Evolutionary conservation across 2,797 vertebrate species (phyloP).

Genomic region (Poeciliopsis infans): DNA sequence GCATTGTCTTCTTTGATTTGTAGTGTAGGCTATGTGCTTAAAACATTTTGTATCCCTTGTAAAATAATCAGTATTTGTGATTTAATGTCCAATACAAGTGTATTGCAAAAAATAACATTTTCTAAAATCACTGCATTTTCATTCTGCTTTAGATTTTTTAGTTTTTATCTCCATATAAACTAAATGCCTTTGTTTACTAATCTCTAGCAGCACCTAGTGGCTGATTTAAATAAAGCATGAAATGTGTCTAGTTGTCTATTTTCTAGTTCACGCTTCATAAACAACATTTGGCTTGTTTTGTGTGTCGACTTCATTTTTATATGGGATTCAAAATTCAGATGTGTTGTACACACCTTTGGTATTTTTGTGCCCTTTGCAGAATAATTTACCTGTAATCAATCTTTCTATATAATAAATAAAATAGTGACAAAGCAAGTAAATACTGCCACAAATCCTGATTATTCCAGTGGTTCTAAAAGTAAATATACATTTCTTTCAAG

Average conservation of each 20-base stretch:
- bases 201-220: constrained; percentile 50
- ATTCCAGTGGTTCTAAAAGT: not conserved
- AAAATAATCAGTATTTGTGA: not conserved
- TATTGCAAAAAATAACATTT: not conserved
- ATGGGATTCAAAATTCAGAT: not conserved
- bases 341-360: not conserved
- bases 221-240: not conserved
- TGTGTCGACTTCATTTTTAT: not conserved
- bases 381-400: no score
- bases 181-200: not conserved
- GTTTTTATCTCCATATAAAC: not conserved
- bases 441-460: not conserved
- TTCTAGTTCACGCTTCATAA: not conserved
- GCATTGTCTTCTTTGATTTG: not conserved
- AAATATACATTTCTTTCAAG: not conserved
- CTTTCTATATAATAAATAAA: not conserved
- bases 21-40: not conserved
- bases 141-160: not conserved
- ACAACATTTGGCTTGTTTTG: not conserved
- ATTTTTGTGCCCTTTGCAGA: not conserved
- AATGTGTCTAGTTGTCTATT: not conserved
- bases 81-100: not conserved
- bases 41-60: not conserved
- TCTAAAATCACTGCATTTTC: not conserved
- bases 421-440: not conserved